phyloP scores from a whole-genome alignment of 2,113 vertebrate species.

The Tor tambroides region DNA sequence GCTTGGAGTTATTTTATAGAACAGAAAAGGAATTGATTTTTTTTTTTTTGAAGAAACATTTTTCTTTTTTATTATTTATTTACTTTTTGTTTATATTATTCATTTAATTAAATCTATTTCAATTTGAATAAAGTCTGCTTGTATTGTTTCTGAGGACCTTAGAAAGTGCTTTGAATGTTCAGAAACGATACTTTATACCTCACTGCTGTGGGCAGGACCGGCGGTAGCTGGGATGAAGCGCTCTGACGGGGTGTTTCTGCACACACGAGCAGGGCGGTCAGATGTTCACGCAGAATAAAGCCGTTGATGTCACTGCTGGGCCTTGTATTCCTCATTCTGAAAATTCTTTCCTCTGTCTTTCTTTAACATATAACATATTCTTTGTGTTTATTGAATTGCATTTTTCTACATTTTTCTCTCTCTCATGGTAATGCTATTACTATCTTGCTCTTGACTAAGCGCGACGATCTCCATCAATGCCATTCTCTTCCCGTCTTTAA shows the following conservation, averaged over 20 bases:
- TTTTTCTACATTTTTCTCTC: slow-evolving; percentile 36
- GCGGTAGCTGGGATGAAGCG: neutral
- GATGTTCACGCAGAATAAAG: slow-evolving; percentile 16
- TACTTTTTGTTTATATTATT: neutral
- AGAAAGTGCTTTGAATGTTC: neutral
- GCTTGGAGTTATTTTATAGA: neutral
- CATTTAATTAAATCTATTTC: neutral
- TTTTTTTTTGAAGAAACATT: neutral
- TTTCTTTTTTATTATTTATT: neutral
- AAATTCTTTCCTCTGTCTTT: neutral
- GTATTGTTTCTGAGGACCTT: neutral
- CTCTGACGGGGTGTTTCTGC: slow-evolving; percentile 10
- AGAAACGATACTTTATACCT: neutral
- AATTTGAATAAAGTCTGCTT: neutral
- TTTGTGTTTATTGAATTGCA: slow-evolving; percentile 28
- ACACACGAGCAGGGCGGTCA: slow-evolving; percentile 16
- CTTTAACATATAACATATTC: slow-evolving; percentile 24
- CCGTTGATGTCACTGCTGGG: slow-evolving; percentile 11
- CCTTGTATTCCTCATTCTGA: neutral
- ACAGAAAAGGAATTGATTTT: neutral
- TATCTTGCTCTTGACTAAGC: slow-evolving; percentile 45
- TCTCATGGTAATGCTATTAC: slow-evolving; percentile 35
- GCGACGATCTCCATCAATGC: slow-evolving; percentile 6
- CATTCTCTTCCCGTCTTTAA: slow-evolving; percentile 33
- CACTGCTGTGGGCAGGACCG: neutral